Base-by-base conservation (phyloP, 2,888 invertebrate species). In the Synanthedon andrenaeformis region DNA sequence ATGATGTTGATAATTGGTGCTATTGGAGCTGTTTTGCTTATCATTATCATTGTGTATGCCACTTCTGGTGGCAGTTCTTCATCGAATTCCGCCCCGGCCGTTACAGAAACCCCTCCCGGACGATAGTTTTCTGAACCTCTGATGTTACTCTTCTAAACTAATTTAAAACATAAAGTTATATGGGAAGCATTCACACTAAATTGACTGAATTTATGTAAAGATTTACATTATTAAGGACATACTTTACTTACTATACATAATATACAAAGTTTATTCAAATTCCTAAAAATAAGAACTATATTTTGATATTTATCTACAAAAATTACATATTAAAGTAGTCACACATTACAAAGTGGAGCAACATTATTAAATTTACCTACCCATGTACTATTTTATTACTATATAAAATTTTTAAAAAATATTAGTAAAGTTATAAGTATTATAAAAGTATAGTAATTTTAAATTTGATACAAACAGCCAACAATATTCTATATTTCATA, bases 1-100 rank as follows among this genome's bases (percentile, higher is more conserved):
- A 96, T 96, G 95, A 96, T 95, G 95, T 92, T 96, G 74, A 95
- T 96, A 64, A 93, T 96, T 89, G 95, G 95, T 69, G 93, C 93
- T 66, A 95, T 96, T 76, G 95, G 93, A 62, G 90, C 92, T 64
- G 90, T 95, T 63, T 84, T 96, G 76, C 88, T 96, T 82, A 93
- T 94, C 79, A 93, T 96, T 71, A 94, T 96, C 72, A 92, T 95
- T 80, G 92, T 95, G 59, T 88, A 82, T 79, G 81, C 84, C 53
- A 76, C 82, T 41, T 74, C 78, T 54, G 79, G 82, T 14, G 66
- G 69, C 3, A 61, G 66, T 4, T 48, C 69, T 35, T 58, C 64
- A 12, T 55, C 62, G 4, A 57, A 61, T 10, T 54, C 58, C 8
- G 49, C 51, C 13, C 49, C 57, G 14, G 19, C 51, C 42, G 59